Evolutionary conservation across 1,140 invertebrate genomes (phyloP), one percentile per base, ranked within the genome.

Genomic region (Amphibalanus amphitrite): DNA sequence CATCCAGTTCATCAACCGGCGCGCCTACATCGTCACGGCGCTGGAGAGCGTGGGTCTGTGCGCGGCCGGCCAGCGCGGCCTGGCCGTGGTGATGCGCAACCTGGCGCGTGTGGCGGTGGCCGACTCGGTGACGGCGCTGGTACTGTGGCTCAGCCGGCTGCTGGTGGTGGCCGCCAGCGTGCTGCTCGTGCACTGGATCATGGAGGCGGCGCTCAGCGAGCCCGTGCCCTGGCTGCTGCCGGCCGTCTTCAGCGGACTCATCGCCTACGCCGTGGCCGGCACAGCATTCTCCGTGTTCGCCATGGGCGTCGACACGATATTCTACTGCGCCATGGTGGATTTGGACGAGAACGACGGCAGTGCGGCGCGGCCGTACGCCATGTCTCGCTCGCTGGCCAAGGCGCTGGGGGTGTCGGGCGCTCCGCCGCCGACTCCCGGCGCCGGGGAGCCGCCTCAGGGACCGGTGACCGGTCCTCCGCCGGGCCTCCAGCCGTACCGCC

Each of bases 1-100:
- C 74, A 77, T 92, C 1, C 85, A 87, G 77, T 90, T 84, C 78
- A 79, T 92, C n/a, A 87, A 85, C 67, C 81, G 87, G 77, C 90
- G 91, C 81, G 88, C 89, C 17, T 92, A 89, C 76, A 88, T 91
- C 73, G 88, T 59, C 47, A 59, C 47, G 6, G 47, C 47, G 10
- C 47, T 59, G 47, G 47, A 59, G 47, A 59, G 47, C 47, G 47
- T 59, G 10, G 47, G 47, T 20, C 47, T 59, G 47, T 59, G 47
- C 47, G 47, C 20, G 13, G 47, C 13, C 47, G 47, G 47, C 47
- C 10, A 59, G 47, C 47, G 47, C 20, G 47, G 47, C 20, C 6
- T 59, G 6, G 13, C 10, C 10, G 47, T 59, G 47, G 47, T 59
- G 10, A 20, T 20, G 47, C 47, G 47, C 6, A 59, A 59, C 47